These are phyloP conservation scores for Echinometra lucunter DNA, from an alignment of 53 echinoderm and acorn worm genomes.

Conservation along the genomic window DNA sequence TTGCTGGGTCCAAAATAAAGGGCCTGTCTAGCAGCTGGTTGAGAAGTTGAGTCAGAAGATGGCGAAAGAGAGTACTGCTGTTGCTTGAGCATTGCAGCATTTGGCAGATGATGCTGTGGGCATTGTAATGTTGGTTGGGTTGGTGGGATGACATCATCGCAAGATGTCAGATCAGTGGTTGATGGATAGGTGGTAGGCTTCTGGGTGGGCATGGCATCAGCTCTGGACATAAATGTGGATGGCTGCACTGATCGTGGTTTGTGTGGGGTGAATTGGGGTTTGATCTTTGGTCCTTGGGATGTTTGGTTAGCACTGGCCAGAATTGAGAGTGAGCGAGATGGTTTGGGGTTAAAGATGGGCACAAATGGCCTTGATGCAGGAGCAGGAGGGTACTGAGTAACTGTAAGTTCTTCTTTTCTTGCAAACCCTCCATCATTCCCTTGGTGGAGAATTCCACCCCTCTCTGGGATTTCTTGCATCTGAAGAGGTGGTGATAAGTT, in stretches of 20 bases:
- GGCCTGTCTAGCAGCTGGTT: conserved; percentile 17
- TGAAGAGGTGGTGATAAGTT: not conserved
- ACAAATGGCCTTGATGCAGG: conserved; percentile 12
- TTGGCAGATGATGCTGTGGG: conserved; percentile 26
- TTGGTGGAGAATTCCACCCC: not conserved
- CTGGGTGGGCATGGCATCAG: conserved; percentile 8
- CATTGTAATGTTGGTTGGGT: conserved; percentile 23
- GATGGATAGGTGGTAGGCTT: conserved; percentile 5
- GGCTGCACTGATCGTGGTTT: conserved; percentile 35
- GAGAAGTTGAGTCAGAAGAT: not conserved
- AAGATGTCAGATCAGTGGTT: conserved; percentile 12
- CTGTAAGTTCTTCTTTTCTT: not conserved
- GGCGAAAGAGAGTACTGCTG: not conserved
- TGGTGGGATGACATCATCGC: conserved; percentile 63
- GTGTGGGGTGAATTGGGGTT: conserved; percentile 41
- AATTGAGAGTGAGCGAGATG: not conserved
- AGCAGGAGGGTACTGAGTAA: not conserved
- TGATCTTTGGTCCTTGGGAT: conserved; percentile 53
- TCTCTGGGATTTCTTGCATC: not conserved
- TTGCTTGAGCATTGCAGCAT: not conserved
- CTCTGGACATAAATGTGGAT: conserved; percentile 33
- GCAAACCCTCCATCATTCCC: not conserved
- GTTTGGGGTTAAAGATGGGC: conserved; percentile 68
- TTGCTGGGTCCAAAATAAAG: conserved; percentile 37
- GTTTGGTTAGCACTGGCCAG: not conserved